Base-by-base conservation (phyloP, 2,113 vertebrate genomes). In the Campylorhamphus procurvoides region DNA sequence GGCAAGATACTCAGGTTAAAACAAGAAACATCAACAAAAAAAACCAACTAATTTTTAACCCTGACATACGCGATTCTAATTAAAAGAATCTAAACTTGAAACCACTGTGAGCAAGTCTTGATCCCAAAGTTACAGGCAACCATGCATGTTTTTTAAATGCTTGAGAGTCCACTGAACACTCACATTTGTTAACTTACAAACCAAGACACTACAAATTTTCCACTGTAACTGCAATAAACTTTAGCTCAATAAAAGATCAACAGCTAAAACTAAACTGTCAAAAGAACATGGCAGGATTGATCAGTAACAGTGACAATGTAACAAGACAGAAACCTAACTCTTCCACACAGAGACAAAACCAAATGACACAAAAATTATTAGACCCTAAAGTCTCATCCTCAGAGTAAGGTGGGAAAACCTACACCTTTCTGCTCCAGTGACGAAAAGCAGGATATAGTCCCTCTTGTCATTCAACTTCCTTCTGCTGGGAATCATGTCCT, bases 61-160 rank as follows among this genome's bases (percentile, higher is more conserved):
- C 0, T 29, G 14, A 68, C 17, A 64, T 11, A 75, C 12, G 15
- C 23, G 7, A 69, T 37, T 42, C 56, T 73, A 52, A 67, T 35
- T 72, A 76, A 56, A 68, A 78, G 17, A 93, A 47, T 31, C 7
- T 16, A 9, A 89, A 47, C 27, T 47, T 44, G 40, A 83, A 93
- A 74, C 2, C 10, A 47, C 12, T 58, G 13, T 25, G 9, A 64
- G 8, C 15, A 66, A 37, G 40, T 58, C n/a, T 44, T 4, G 2
- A 7, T 10, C 3, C 8, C 14, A 52, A 13, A 79, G 33, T 18
- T 66, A 58, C 14, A 79, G 40, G 20, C 20, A 86, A 62, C 10
- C 31, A 11, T 17, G 18, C 6, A 2, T 0, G 0, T 1, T 27
- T 85, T 74, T 78, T 55, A 9, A 71, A 53, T 12, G 16, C 18